phyloP scores from a whole-genome alignment of 2,113 vertebrate species.

The Elephantulus edwardii region DNA sequence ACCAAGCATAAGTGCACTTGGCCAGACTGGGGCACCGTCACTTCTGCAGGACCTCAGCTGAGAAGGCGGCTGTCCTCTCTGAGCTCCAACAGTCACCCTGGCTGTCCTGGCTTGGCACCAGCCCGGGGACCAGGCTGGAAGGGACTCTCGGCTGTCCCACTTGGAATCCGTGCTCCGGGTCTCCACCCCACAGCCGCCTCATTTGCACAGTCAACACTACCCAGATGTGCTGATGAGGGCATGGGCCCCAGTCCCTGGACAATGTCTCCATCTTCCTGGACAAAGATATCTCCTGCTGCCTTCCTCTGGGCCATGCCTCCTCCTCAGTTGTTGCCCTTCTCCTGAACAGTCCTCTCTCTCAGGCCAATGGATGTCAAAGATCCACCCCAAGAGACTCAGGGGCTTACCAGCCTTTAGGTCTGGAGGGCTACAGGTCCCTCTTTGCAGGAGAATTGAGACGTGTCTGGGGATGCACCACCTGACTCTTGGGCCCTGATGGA shows the following conservation, averaged over 20 bases:
- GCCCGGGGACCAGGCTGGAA: not conserved
- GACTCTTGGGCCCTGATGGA: too few relatives aligned
- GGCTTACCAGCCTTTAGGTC: not conserved
- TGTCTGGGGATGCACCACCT: not conserved
- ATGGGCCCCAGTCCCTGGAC: not conserved
- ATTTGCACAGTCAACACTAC: accelerated
- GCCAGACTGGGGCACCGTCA: not conserved
- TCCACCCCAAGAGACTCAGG: not conserved
- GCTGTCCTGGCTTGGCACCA: not conserved
- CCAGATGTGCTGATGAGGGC: not conserved
- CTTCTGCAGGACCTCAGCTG: not conserved
- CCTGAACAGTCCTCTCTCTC: not conserved
- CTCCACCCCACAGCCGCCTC: not conserved
- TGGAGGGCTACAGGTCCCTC: not conserved
- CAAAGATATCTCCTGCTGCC: not conserved
- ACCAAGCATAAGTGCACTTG: not conserved
- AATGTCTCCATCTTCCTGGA: not conserved
- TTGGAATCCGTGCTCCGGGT: not conserved
- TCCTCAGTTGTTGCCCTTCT: not conserved
- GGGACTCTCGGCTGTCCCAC: not conserved
- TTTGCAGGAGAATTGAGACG: not conserved
- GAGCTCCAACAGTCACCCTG: not conserved
- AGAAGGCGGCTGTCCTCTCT: not conserved
- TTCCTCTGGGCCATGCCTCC: not conserved
- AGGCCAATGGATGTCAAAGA: not conserved